Evolutionary conservation across 2,888 invertebrate genomes (phyloP), one percentile per base, ranked within the genome.

Genomic region (Antheraea yamamai): DNA sequence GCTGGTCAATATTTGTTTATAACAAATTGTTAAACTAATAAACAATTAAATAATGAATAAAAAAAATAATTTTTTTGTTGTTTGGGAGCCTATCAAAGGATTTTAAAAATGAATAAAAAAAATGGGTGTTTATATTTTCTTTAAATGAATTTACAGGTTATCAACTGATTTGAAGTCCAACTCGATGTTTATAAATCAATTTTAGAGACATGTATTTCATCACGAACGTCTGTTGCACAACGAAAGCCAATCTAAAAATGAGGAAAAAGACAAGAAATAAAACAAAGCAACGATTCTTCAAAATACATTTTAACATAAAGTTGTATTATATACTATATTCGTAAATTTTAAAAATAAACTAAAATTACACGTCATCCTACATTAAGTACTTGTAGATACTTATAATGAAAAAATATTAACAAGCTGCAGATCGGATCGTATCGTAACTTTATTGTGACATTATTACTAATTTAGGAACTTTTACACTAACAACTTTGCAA

Each of bases 381-480:
- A 12, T 70, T 70, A 70, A 70, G 70, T 70, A 70, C 70, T 70
- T 12, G 14, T 20, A 39, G 14, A 39, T 39, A 70, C 35, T 16
- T 66, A 39, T 20, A 39, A 20, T 70, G 12, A 4, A 70, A 47
- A 39, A 1, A 70, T 4, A 20, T n/a, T 4, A 26, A 30, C 30
- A 30, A 26, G 18, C 30, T 30, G 20, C 52, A 55, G n/a, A 55
- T 12, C 55, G 52, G 26, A 52, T 75, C 68, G 10, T 73, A 70
- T 39, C 39, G 39, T 70, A 70, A 39, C 12, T 10, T 39, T 70
- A 39, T 70, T 70, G 39, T 70, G 70, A 70, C 70, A 70, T 70
- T 70, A 73, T 55, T 55, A 23, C 51, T 58, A 73, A 12, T 73
- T 55, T 73, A 75, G 77, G 79, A 80, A 77, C 75, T 74, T 47